Base-by-base conservation (phyloP, 2,113 vertebrate genomes). In the Mandrillus leucophaeus region DNA sequence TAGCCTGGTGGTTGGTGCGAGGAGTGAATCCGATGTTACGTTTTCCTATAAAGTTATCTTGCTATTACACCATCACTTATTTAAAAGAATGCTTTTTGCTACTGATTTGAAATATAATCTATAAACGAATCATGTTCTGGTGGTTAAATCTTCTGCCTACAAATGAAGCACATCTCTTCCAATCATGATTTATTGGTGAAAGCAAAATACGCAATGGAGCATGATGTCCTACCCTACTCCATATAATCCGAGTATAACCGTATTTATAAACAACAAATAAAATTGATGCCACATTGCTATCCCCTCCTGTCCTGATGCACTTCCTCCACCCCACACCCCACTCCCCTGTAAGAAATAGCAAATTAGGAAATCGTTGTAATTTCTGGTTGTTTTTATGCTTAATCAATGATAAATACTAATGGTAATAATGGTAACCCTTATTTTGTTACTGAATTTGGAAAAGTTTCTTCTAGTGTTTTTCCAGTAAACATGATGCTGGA, bases 221-320 rank as follows among this genome's bases (percentile, higher is more conserved):
- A 1, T 85, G 25, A 68, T 81, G 22, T 48, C 57, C 85, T 55
- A 55, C 18, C 18, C 52, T 55, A 55, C 52, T 55, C 52, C 52
- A 55, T 55, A 20, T 20, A 55, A 55, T 17, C 52, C 17, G 6
- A 18, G 17, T 55, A 55, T 55, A 55, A 55, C 5, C 18, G 17
- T 20, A 90, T 55, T 94, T 76, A n/a, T 66, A 94, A 94, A 38
- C 32, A 83, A n/a, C 78, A 57, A 79, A 32, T 86, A 75, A 76
- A 48, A 76, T 40, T 20, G 30, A n/a, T 20, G 20, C 43, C 6
- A n/a, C 3, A 35, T 3, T 9, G 12, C 3, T 12, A 22, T 43
- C 25, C 18, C 14, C 35, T 50, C 32, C 4, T 45, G 0, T 72
- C 12, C 12, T 43, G 52, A 61, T 64, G 7, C 3, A 11, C 61